These are phyloP conservation scores for Patiria pectinifera DNA, from an alignment of 53 echinoderm and acorn worm species.

Conservation along the genomic window DNA sequence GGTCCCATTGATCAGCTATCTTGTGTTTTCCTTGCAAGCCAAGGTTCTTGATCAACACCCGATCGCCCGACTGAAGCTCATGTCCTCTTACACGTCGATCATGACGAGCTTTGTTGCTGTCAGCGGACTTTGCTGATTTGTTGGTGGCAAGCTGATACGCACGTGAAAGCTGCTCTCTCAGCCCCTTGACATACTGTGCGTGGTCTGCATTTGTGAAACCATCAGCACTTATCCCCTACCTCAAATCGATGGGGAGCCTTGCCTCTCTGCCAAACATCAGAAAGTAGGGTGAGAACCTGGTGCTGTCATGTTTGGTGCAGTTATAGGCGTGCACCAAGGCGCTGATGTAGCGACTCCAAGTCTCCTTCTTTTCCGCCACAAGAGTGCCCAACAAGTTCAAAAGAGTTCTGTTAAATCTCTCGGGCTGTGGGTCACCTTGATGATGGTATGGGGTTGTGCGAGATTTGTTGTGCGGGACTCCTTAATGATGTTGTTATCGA, in stretches of 20 bases:
- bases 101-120: slow-evolving; percentile 46
- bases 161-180: slow-evolving; percentile 23
- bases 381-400: slow-evolving; percentile 70
- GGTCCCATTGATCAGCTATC: slow-evolving; percentile 48
- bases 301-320: slow-evolving; percentile 61
- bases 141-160: slow-evolving; percentile 49
- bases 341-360: slow-evolving; percentile 54
- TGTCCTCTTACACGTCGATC: slow-evolving; percentile 19
- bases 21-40: slow-evolving; percentile 52
- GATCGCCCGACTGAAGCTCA: slow-evolving; percentile 26
- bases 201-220: slow-evolving; percentile 26
- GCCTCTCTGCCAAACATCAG: slow-evolving; percentile 66
- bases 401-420: slow-evolving; percentile 57
- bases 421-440: slow-evolving; percentile 67
- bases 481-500: no score
- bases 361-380: slow-evolving; percentile 26
- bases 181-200: slow-evolving; percentile 48
- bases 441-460: slow-evolving; percentile 64
- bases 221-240: slow-evolving; percentile 41
- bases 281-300: slow-evolving; percentile 69
- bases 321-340: slow-evolving; percentile 72
- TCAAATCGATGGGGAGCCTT: slow-evolving; percentile 40
- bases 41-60: slow-evolving; percentile 51
- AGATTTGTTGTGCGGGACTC: no score
- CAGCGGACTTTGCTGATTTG: slow-evolving; percentile 28